These are phyloP conservation scores for Dinoponera quadriceps DNA, from an alignment of 1,140 invertebrate genomes.

Conservation along the genomic window DNA sequence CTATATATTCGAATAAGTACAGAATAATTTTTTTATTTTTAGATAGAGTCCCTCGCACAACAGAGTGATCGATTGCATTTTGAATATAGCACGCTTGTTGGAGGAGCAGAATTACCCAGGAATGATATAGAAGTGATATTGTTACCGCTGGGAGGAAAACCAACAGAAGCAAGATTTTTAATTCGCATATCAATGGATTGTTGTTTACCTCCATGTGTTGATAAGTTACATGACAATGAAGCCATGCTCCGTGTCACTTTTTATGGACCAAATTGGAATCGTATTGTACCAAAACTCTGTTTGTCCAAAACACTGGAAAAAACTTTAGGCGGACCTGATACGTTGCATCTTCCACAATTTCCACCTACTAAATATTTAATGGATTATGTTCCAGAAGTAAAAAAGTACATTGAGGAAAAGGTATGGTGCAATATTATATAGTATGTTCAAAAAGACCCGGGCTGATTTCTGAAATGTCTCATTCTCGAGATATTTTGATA, in stretches of 20 bases:
- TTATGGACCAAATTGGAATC: conserved; percentile 74
- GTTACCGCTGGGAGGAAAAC: conserved; percentile 65
- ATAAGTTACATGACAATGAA: conserved; percentile 64
- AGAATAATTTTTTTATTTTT: not conserved
- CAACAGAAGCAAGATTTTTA: conserved; percentile 76
- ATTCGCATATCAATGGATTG: conserved; percentile 80
- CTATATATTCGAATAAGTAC: not conserved
- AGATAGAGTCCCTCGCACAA: conserved; percentile 68
- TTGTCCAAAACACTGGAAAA: conserved; percentile 81
- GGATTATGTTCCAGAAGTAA: conserved; percentile 87
- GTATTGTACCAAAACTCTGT: conserved; percentile 73
- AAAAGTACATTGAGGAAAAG: conserved; percentile 85
- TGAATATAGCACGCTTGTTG: conserved; percentile 77
- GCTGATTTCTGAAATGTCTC: no score
- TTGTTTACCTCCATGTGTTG: conserved; percentile 71
- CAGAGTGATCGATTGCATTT: conserved; percentile 63
- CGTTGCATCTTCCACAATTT: conserved; percentile 77
- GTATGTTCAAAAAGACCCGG: no score
- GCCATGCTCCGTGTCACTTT: conserved; percentile 78
- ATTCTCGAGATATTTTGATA: no score
- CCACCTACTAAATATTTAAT: conserved; percentile 83
- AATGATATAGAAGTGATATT: conserved; percentile 81
- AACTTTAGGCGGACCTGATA: conserved; percentile 65
- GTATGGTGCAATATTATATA: conserved; percentile 73
- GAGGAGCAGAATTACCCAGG: conserved; percentile 61